These are phyloP conservation scores for Drosophila tripunctata DNA, from an alignment of 2,888 invertebrate species.

Conservation along the genomic window DNA sequence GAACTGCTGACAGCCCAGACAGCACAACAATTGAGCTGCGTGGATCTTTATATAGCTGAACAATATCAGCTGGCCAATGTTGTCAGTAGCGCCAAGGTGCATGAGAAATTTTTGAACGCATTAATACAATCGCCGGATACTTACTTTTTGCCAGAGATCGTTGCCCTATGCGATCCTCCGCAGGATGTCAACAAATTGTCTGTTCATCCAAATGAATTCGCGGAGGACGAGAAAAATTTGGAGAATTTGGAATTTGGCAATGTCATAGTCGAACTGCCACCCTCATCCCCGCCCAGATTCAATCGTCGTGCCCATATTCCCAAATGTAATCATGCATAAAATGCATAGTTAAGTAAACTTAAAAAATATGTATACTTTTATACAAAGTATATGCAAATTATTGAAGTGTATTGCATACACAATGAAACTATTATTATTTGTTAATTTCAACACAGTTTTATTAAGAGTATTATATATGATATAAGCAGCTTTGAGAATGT, in stretches of 20 bases:
- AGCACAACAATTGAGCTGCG: neutral
- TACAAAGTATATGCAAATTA: neutral
- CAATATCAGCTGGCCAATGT: conserved; percentile 33
- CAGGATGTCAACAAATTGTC: neutral
- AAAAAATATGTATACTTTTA: neutral
- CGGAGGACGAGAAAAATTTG: neutral
- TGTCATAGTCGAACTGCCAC: conserved; percentile 22
- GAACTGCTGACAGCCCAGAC: conserved; percentile 1
- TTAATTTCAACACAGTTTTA: neutral
- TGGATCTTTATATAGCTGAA: conserved; percentile 40
- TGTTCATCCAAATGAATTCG: too few species aligned
- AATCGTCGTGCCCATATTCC: conserved; percentile 31
- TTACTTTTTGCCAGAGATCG: conserved; percentile 52
- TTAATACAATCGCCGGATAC: conserved; percentile 52
- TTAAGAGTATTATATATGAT: neutral
- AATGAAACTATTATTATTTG: neutral
- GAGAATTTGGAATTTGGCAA: conserved; percentile 25
- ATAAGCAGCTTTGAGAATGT: neutral
- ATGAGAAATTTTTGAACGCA: conserved; percentile 47
- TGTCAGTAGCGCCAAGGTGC: conserved; percentile 35
- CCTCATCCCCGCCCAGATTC: conserved; percentile 61
- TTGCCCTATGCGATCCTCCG: conserved; percentile 42
- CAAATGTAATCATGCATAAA: conserved; percentile 21
- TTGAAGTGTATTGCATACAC: neutral
- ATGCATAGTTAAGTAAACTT: neutral